A percentile compares a stretch with the other conserved stretches of the same genome.
phyloP scores from a whole-genome alignment of 2,113 vertebrate genomes.

The Sceloporus tristichus region DNA sequence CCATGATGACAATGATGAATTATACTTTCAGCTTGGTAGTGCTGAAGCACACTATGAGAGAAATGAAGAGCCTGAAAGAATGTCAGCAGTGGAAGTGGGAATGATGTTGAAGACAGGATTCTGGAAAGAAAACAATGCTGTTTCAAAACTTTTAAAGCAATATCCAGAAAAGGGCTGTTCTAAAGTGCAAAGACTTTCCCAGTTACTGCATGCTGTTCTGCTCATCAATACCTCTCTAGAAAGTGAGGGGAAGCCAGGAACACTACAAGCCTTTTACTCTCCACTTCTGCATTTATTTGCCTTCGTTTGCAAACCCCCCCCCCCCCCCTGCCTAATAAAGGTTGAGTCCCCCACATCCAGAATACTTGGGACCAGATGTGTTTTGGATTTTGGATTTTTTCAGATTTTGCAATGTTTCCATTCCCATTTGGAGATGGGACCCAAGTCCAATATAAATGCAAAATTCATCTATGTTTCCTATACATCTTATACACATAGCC shows the following conservation, averaged over 20 bases:
- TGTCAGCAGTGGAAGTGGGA: neutral
- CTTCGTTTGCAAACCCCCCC: neutral
- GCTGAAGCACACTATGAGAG: neutral
- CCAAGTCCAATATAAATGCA: too few relatives aligned
- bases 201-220: neutral
- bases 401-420: too few relatives aligned
- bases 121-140: neutral
- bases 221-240: neutral
- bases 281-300: neutral
- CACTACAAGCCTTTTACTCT: neutral
- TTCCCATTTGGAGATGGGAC: too few relatives aligned
- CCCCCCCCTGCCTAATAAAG: neutral
- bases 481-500: too few relatives aligned
- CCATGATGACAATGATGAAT: conserved; percentile 9
- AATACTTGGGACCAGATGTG: too few relatives aligned
- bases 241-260: neutral
- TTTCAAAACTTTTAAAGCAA: neutral
- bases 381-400: too few relatives aligned
- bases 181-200: neutral
- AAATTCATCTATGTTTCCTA: too few relatives aligned
- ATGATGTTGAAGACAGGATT: neutral
- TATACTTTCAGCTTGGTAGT: conserved; percentile 10
- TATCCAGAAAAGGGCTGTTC: neutral
- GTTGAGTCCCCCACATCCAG: too few relatives aligned
- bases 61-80: neutral